A percentile compares a stretch with the other conserved stretches of the same genome.
These are phyloP conservation scores for Rousettus leschenaultii DNA, from an alignment of 2,113 vertebrate species.

Conservation along the genomic window DNA sequence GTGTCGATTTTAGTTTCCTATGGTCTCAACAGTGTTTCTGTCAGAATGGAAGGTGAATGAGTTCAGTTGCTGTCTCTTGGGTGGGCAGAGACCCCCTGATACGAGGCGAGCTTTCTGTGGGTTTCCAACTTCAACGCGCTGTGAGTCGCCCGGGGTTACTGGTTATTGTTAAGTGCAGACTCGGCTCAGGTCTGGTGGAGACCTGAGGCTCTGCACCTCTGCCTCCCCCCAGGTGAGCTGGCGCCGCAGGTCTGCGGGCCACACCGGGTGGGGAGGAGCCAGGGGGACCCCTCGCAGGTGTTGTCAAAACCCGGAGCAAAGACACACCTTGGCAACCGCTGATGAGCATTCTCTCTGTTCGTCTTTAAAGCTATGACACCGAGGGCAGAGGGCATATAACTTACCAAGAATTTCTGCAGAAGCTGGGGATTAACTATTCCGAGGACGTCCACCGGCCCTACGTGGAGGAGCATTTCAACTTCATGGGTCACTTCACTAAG, in stretches of 20 bases:
- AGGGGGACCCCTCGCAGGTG: accelerated
- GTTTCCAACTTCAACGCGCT: not conserved
- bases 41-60: accelerated
- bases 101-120: accelerated
- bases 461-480: conserved; percentile 55
- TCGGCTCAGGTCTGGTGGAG: not conserved
- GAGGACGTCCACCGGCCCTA: conserved; percentile 46
- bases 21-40: not conserved
- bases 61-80: accelerated
- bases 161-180: not conserved
- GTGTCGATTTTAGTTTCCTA: not conserved
- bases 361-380: conserved; percentile 80
- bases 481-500: conserved; percentile 72
- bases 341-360: not conserved
- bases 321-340: accelerated
- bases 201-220: accelerated
- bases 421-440: conserved; percentile 65
- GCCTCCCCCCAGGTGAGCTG: not conserved
- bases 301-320: accelerated
- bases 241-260: not conserved
- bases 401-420: conserved; percentile 82
- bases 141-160: accelerated
- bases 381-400: conserved; percentile 78
- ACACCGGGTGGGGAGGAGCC: accelerated
- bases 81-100: accelerated